Conservation (phyloP, 1,140 invertebrate genomes). For the Saxidomus purpurata region DNA sequence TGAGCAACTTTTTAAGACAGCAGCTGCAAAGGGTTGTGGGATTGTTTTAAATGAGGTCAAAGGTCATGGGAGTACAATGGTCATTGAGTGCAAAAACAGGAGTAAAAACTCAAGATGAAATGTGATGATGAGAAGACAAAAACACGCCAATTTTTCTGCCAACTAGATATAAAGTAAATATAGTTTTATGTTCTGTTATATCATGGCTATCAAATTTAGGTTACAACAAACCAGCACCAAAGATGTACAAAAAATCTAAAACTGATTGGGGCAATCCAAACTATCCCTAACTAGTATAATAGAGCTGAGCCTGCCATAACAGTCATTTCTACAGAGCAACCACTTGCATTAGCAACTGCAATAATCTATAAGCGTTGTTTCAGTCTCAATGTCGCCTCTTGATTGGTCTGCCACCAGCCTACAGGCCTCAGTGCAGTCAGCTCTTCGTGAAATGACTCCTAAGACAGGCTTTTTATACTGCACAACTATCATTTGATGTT, state of each 20-base stretch:
- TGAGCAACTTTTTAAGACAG: constrained; percentile 12
- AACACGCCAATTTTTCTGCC: constrained; percentile 56
- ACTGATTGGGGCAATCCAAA: constrained; percentile 51
- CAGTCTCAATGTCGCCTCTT: no score
- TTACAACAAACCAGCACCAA: constrained; percentile 65
- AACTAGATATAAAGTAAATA: constrained; percentile 54
- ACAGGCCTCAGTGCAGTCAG: no score
- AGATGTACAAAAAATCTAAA: constrained; percentile 63
- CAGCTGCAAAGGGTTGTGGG: constrained; percentile 12
- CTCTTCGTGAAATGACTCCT: no score
- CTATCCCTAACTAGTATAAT: background rate
- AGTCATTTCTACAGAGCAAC: no score
- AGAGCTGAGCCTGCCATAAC: background rate
- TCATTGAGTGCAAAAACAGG: constrained; percentile 45
- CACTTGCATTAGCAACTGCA: no score
- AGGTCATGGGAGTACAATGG: constrained; percentile 55
- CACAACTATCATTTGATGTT: no score
- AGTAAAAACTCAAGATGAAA: constrained; percentile 54
- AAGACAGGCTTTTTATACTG: no score
- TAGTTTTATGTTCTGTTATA: constrained; percentile 50
- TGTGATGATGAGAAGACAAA: constrained; percentile 53
- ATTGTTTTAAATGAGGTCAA: constrained; percentile 11
- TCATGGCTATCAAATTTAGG: constrained; percentile 53
- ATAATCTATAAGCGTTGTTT: no score
- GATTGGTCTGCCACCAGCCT: no score